These are phyloP conservation scores for Petrolisthes cinctipes DNA, from an alignment of 2,888 invertebrate species.

Conservation along the genomic window DNA sequence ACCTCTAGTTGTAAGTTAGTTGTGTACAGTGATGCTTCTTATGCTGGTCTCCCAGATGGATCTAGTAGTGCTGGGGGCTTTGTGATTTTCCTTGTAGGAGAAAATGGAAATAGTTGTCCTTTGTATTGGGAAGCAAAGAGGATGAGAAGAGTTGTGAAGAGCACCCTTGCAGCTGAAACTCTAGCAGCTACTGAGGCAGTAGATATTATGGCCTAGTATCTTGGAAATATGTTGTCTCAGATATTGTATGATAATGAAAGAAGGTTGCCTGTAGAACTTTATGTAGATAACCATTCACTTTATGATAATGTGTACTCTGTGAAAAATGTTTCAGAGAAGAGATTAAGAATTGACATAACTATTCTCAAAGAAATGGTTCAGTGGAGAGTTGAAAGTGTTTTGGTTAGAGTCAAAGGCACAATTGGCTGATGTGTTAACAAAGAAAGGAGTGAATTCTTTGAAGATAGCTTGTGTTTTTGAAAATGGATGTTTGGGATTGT, in stretches of 20 bases:
- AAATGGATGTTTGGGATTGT: too few species aligned
- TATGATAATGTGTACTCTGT: conserved; percentile 10
- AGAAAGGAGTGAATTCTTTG: not conserved
- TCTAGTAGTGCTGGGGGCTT: too few species aligned
- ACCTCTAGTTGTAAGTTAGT: conserved; percentile 13
- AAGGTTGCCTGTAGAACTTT: conserved; percentile 15
- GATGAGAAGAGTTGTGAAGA: too few species aligned
- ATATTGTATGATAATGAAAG: not conserved
- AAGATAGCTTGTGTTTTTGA: conserved; percentile 5
- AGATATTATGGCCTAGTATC: too few species aligned
- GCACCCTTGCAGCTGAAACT: too few species aligned
- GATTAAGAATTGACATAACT: conserved; percentile 28
- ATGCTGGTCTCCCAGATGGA: not conserved
- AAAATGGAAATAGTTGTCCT: too few species aligned
- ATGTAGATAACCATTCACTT: not conserved
- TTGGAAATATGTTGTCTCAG: not conserved
- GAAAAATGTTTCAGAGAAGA: conserved; percentile 25
- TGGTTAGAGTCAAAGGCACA: not conserved
- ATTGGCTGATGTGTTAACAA: not conserved
- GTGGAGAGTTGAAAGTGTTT: too few species aligned
- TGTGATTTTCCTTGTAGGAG: too few species aligned
- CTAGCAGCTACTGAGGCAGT: too few species aligned
- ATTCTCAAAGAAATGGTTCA: not conserved
- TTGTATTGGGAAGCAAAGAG: too few species aligned
- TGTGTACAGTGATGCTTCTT: conserved; percentile 14